Evolutionary conservation across 2,888 invertebrate genomes (phyloP), one percentile per base, ranked within the genome.

Genomic region (Anoplius nigerrimus): DNA sequence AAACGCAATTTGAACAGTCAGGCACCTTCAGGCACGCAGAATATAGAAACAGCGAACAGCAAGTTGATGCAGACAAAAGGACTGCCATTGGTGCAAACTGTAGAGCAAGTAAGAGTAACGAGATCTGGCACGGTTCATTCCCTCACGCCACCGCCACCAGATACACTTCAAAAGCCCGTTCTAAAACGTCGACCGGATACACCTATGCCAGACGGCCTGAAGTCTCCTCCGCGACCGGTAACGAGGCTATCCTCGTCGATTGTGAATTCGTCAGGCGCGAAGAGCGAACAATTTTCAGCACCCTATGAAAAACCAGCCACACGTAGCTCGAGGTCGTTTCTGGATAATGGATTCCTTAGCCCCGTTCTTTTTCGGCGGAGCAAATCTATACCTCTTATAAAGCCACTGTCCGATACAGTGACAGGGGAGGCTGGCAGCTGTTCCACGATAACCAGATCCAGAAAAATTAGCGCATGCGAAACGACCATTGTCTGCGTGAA

Each of bases 101-200:
- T 6, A 3, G 81, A 80, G 45, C 67, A 69, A 13, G 62, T 60
- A 22, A 78, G 77, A 42, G 65, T 68, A 11, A 81, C 75, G 5
- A 79, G 76, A 58, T 82, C 79, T 8, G 74, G 66, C 18, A 51
- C 55, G 11, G 69, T 62, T 18, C 73, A 67, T 16, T 66, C 72
- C 0, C 16, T 63, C 0, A 69, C 71, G 2, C 34, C 21, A 8
- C 69, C 69, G 27, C 75, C 69, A 6, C 68, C 48, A 11, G 60
- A 53, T 27, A 69, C 20, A 21, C 56, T 45, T 43, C 57, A 52
- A 6, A 62, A 42, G 60, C 16, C 65, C 0, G 5, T 27, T 0
- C 71, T 58, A 5, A 78, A 62, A 58, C 80, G 75, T 43, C 76
- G 82, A 54, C 84, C 86, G 0, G 87, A 86, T 20, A 87, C 86